Base-by-base conservation (phyloP, 2,113 vertebrate species). In the Cathartes aura region DNA sequence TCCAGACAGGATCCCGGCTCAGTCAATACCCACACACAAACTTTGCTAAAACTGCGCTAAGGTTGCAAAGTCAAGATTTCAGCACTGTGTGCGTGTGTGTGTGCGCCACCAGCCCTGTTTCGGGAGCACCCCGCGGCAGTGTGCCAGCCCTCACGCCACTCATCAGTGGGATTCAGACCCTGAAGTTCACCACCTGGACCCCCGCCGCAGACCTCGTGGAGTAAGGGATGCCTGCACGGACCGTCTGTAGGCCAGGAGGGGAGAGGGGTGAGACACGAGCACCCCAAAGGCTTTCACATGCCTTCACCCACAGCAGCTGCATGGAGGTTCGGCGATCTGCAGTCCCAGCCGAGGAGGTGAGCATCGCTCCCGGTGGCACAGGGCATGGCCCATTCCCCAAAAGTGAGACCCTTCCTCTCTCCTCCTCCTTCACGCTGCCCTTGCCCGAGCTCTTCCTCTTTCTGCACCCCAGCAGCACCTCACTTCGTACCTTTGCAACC, bases 91-190 rank as follows among this genome's bases (percentile, higher is more conserved):
- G 11, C 53, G 18, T 5, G 2, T 17, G 8, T 15, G 4, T 0
- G 3, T 5, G 19, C 34, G 47, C 27, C 79, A 40, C 62, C 66
- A 91, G 81, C 36, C 23, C 53, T 5, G 11, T 53, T 48, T 62
- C 0, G 0, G 47, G 23, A 63, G 11, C 0, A 0, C n/a, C 26
- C 40, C 0, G 0, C 2, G 1, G 21, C 7, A 0, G 1, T 14
- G n/a, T 38, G 42, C 63, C 42, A 48, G 30, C n/a, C 42, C 58
- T 70, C n/a, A 58, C 5, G 2, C 30, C 32, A 3, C 56, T 58
- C 43, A 15, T 4, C 60, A 23, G 48, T 5, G 0, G 58, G 48
- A 89, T 36, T 59, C 0, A 0, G 32, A 56, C 40, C 21, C 76
- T 0, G 0, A 68, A 70, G 53, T 8, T 85, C 87, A 59, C 71